These are phyloP conservation scores for Aphelenchoides fujianensis DNA, from an alignment of 1,140 invertebrate species.

Conservation along the genomic window DNA sequence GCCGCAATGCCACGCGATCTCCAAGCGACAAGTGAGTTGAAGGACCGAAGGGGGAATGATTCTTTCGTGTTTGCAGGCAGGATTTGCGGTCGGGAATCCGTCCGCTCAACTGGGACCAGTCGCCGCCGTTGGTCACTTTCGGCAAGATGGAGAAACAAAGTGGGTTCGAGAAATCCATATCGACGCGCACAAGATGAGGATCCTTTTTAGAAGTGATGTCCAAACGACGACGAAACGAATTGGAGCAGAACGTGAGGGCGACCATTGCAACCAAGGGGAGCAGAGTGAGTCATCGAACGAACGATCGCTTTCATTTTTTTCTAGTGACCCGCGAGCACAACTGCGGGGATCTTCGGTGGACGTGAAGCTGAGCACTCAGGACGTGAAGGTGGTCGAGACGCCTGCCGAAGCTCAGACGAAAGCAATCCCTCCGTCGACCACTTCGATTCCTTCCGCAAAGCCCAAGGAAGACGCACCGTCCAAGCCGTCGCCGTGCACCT, in stretches of 20 bases:
- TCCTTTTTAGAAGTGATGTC: conserved; percentile 28
- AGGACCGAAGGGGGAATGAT: not conserved
- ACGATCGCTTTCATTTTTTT: no score
- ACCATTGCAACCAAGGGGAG: not conserved
- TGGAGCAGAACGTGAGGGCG: conserved; percentile 17
- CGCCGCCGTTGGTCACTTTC: conserved; percentile 35
- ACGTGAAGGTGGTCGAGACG: conserved; percentile 10
- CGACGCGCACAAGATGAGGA: not conserved
- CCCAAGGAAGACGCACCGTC: not conserved
- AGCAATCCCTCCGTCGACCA: not conserved
- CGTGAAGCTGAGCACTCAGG: not conserved
- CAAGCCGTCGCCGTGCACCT: not conserved
- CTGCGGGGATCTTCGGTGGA: not conserved
- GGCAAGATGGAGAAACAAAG: conserved; percentile 22
- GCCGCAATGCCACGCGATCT: conserved; percentile 31
- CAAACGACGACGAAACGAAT: conserved; percentile 23
- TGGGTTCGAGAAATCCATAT: conserved; percentile 21
- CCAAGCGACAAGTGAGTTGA: conserved; percentile 9
- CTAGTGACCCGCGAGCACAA: not conserved
- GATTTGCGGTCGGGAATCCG: conserved; percentile 27
- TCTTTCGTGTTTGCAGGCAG: conserved; percentile 21
- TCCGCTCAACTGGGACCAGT: not conserved
- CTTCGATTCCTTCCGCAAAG: no score
- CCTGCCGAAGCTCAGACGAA: not conserved
- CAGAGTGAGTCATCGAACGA: no score